These are phyloP conservation scores for Stenolophus ochropezus DNA, from an alignment of 2,888 invertebrate species.

Conservation along the genomic window DNA sequence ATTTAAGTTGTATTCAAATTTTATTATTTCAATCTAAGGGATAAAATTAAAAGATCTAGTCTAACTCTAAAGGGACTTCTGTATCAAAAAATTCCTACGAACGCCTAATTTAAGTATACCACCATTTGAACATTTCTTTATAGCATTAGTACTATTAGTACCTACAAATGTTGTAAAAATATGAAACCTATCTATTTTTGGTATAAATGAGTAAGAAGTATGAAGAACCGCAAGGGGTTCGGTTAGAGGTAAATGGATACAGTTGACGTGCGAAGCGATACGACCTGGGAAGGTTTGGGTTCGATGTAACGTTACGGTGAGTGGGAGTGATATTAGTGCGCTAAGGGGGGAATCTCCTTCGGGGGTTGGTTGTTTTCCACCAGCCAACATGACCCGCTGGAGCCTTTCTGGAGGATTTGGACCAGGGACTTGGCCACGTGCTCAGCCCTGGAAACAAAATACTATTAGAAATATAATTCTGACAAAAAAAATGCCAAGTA, in stretches of 20 bases:
- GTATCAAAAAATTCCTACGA: constrained; percentile 2
- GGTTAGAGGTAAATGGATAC: constrained; percentile 26
- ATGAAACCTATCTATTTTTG: constrained; percentile 55
- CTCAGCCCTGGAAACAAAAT: constrained; percentile 76
- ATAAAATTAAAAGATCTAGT: background rate
- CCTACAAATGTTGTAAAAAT: constrained; percentile 56
- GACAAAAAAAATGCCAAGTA: no score
- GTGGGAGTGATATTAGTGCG: constrained; percentile 54
- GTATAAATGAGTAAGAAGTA: constrained; percentile 47
- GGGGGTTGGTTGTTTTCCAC: constrained; percentile 81
- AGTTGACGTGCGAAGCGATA: constrained; percentile 57
- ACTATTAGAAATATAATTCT: no score
- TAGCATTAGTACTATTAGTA: constrained; percentile 18
- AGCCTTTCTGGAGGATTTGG: constrained; percentile 79
- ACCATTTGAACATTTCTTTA: constrained; percentile 42
- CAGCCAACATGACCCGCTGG: constrained; percentile 84
- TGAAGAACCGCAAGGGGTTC: background rate
- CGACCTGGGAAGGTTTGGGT: constrained; percentile 46
- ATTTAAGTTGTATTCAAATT: background rate
- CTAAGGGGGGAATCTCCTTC: constrained; percentile 73
- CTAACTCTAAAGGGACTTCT: background rate
- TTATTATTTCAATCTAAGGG: background rate
- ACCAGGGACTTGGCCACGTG: constrained; percentile 81
- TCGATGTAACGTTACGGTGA: constrained; percentile 58
- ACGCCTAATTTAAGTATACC: constrained; percentile 25